These are phyloP conservation scores for Melanotaenia trifasciata DNA, from an alignment of 2,797 vertebrate genomes.

Conservation along the genomic window DNA sequence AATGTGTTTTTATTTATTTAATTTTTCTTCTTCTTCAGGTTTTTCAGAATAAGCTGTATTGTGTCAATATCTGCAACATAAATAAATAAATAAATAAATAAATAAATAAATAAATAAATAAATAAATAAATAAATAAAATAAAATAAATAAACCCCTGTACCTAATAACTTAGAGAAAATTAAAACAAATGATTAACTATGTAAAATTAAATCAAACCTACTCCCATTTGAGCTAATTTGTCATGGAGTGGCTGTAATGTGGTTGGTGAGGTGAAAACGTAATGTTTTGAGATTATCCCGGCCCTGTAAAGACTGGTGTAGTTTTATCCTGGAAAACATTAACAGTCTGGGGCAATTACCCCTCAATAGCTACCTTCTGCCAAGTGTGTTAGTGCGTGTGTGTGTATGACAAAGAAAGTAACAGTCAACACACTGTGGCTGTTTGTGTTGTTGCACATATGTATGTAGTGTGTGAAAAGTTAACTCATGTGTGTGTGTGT, in stretches of 20 bases:
- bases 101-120: not conserved
- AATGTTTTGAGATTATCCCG: constrained; percentile 63
- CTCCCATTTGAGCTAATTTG: not conserved
- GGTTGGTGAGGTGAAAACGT: constrained; percentile 61
- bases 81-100: no score
- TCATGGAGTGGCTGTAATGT: constrained; percentile 27
- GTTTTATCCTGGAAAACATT: constrained; percentile 71
- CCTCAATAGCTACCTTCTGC: constrained; percentile 63
- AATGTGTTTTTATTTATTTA: no score
- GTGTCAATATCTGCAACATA: not conserved
- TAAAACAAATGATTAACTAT: not conserved
- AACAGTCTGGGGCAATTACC: constrained; percentile 70
- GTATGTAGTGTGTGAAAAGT: constrained; percentile 20
- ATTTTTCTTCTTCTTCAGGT: not conserved
- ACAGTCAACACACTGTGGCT: constrained; percentile 1
- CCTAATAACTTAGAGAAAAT: constrained; percentile 1
- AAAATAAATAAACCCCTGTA: not conserved
- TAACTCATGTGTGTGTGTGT: constrained; percentile 11
- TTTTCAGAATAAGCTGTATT: not conserved
- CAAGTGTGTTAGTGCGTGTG: constrained; percentile 10
- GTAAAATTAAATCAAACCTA: not conserved
- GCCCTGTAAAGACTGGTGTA: constrained; percentile 64
- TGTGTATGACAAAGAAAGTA: constrained; percentile 3
- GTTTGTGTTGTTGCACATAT: constrained; percentile 30
- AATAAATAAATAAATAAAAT: not conserved